A percentile compares a stretch with the other conserved stretches of the same genome.
These are phyloP conservation scores for Alfaro cultratus DNA, from an alignment of 2,797 vertebrate species.

Conservation along the genomic window DNA sequence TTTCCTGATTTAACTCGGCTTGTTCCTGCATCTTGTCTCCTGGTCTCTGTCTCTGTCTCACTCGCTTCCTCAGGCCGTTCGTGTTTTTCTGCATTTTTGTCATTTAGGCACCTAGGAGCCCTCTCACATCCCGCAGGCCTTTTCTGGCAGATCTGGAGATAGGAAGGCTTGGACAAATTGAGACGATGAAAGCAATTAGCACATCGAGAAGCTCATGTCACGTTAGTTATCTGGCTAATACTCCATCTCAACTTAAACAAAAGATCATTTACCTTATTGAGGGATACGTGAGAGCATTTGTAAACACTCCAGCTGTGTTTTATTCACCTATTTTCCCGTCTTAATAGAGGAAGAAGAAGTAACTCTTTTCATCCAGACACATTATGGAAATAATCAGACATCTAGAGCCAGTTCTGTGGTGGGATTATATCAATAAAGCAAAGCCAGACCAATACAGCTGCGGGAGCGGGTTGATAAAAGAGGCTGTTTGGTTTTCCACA, in stretches of 20 bases:
- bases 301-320: neutral
- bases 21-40: slow-evolving; percentile 4
- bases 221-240: slow-evolving; percentile 39
- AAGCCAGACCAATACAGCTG: neutral
- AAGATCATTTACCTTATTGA: slow-evolving; percentile 19
- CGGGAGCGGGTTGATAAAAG: neutral
- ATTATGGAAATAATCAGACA: neutral
- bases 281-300: neutral
- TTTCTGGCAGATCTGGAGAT: slow-evolving; percentile 42
- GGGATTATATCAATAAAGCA: neutral
- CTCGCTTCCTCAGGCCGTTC: slow-evolving; percentile 18
- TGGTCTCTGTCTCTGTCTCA: slow-evolving; percentile 8
- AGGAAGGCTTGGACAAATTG: slow-evolving; percentile 40
- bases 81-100: slow-evolving; percentile 37
- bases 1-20: slow-evolving; percentile 27
- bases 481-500: neutral
- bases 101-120: slow-evolving; percentile 47
- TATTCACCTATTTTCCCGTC: neutral
- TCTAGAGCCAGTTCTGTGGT: neutral
- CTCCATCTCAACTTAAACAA: slow-evolving; percentile 29
- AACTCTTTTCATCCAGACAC: neutral
- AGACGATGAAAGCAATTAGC: slow-evolving; percentile 70
- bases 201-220: slow-evolving; percentile 40
- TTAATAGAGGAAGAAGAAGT: neutral
- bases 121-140: slow-evolving; percentile 26